Evolutionary conservation across 2,888 invertebrate species (phyloP), one percentile per base, ranked within the genome.

Genomic region (Syritta pipiens): DNA sequence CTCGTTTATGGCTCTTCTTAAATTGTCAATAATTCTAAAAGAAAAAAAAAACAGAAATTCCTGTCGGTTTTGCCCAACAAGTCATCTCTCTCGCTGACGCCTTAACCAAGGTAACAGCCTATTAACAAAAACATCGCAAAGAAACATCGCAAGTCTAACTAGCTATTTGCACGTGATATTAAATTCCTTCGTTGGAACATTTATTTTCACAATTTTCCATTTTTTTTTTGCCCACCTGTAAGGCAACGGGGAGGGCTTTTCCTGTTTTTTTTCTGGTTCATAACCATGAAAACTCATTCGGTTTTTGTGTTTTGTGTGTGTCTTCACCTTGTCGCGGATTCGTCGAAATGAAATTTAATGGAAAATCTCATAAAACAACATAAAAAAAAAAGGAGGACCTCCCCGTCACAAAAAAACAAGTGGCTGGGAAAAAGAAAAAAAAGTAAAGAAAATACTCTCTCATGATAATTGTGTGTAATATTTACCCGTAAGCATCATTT

Each of bases 401-500:
- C 24, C 32, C 51, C 40, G 37, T n/a, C 2, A 12, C 22, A n/a
- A 60, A 60, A 69, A 72, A 75, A 32, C 51, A 51, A 60, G 20
- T 55, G 46, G 30, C 12, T 22, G 32, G 32, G 9, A 46, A 32
- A 32, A 10, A 10, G 12, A 3, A 17, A n/a, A 1, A 14, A n/a
- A 6, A 2, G 17, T 2, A 6, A 14, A 37, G 17, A 67, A 81
- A 49, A 72, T 75, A 72, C 82, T 76, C 74, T n/a, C 72, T 79
- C 82, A 76, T 71, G 81, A 82, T 81, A 82, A 81, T 83, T 82
- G 82, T 81, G 65, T 79, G 74, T 68, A 79, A 79, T 74, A 79
- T 79, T 62, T 74, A 67, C 74, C 68, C 79, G 49, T 55, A 68
- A 79, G 79, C 67, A 79, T 79, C 62, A 57, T 68, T 74, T 79